Base-by-base conservation (phyloP, 2,797 vertebrate genomes). In the Sylvia borin region DNA sequence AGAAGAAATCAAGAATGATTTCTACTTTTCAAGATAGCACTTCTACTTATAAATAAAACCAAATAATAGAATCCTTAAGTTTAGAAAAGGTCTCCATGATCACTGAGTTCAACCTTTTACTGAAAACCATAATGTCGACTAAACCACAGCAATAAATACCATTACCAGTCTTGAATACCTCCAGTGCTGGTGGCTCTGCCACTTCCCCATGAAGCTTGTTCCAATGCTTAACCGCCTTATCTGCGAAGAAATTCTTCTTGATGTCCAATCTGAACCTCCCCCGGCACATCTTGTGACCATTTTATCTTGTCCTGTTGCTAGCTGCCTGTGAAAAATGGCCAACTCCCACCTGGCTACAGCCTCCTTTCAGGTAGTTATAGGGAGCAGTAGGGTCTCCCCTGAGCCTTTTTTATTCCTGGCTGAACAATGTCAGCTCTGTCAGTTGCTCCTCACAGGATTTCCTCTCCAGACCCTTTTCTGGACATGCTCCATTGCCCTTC, bases 131-230 rank as follows among this genome's bases (percentile, higher is more conserved):
- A 48, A 13, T 2, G 2, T 20, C 36, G 24, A 16, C 13, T 57
- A 42, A 50, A 29, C 16, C 16, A n/a, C 29, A 29, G 43, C 42
- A 34, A 10, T 31, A 50, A 21, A 3, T 26, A 26, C 26, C 32
- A 57, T 50, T 6, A 36, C 11, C 36, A 36, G 9, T 87, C 43
- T 16, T 51, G 36, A 58, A n/a, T 32, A 45, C 20, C 27, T 65
- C 32, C 36, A 43, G 4, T 15, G 8, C 10, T n/a, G 19, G 22
- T 50, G 22, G 19, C 8, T 71, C 22, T 31, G 36, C 17, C 7
- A n/a, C 13, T 64, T 38, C 9, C 24, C 16, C 0, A 0, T 26
- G 16, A 50, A 65, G 3, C 6, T 13, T 20, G 19, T 72, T 65
- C 9, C 32, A 32, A 3, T 24, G 43, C 9, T 78, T 71, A 32